Conservation (phyloP, 2,888 invertebrate genomes). For the Chydorus sphaericus region DNA sequence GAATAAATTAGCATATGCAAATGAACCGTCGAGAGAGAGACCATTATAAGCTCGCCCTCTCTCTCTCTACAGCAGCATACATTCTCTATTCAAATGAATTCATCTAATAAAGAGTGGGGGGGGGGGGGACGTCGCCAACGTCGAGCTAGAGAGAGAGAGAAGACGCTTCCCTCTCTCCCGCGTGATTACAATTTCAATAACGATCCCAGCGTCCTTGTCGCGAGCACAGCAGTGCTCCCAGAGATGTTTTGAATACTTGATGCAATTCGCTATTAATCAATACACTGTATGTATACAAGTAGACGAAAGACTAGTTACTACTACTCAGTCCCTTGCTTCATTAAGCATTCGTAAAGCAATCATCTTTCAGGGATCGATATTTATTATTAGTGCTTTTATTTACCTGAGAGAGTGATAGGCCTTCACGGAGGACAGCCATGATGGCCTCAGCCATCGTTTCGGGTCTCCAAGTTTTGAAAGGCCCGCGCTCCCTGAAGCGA, state of each 20-base stretch:
- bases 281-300: too few species aligned
- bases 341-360: conserved; percentile 7
- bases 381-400: too few species aligned
- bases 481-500: conserved; percentile 79
- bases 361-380: too few species aligned
- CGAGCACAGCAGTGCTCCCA: neutral
- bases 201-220: neutral
- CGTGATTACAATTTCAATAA: conserved; percentile 8
- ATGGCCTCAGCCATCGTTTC: conserved; percentile 93
- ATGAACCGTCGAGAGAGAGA: too few species aligned
- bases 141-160: neutral
- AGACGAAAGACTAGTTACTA: neutral
- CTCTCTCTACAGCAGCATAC: neutral
- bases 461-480: conserved; percentile 81
- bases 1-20: conserved; percentile 8
- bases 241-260: conserved; percentile 2
- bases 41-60: conserved; percentile 4
- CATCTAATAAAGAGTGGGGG: conserved; percentile 4
- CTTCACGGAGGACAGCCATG: conserved; percentile 80
- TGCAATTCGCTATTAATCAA: conserved; percentile 7
- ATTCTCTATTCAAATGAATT: conserved; percentile 8
- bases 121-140: neutral
- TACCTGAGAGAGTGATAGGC: conserved; percentile 62
- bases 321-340: neutral
- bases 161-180: neutral